These are phyloP conservation scores for Neodiprion pinetum DNA, from an alignment of 1,140 invertebrate species.

Conservation along the genomic window DNA sequence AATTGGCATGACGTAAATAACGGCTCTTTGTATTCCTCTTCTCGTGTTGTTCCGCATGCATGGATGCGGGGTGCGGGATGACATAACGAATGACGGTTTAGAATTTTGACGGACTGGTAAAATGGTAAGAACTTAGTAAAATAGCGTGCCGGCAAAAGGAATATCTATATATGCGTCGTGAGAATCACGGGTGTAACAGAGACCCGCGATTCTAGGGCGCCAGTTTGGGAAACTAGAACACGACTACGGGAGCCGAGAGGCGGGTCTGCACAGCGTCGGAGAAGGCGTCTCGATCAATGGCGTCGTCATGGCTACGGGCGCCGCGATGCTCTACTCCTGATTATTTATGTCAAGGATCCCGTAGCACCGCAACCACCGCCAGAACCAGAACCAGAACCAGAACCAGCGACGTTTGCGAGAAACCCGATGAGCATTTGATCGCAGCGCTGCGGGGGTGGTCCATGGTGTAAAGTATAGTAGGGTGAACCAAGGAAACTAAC, in stretches of 20 bases:
- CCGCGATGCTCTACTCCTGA: slow-evolving; percentile 56
- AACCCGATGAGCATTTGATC: not conserved
- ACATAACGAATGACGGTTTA: no score
- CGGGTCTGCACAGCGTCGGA: slow-evolving; percentile 29
- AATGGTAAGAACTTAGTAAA: no score
- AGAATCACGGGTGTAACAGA: no score
- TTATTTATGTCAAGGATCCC: slow-evolving; percentile 63
- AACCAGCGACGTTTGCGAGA: not conserved
- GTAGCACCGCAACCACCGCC: slow-evolving; percentile 27
- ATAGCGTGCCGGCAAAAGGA: no score
- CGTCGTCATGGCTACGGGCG: slow-evolving; percentile 52
- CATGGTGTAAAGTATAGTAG: no score
- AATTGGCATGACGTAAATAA: no score
- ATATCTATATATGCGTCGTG: not conserved
- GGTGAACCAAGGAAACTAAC: no score
- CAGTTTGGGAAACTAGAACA: slow-evolving; percentile 6
- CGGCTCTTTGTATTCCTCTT: no score
- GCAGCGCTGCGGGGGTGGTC: not conserved
- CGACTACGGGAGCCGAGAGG: slow-evolving; percentile 16
- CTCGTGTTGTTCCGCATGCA: no score
- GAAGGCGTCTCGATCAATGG: slow-evolving; percentile 47
- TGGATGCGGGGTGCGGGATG: no score
- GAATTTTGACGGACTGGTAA: no score
- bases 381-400: not conserved
- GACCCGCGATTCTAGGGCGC: not conserved